A percentile compares a stretch with the other conserved stretches of the same genome.
Evolutionary conservation across 2,888 invertebrate genomes (phyloP).

Genomic region (Tetrapedia diversipes): DNA sequence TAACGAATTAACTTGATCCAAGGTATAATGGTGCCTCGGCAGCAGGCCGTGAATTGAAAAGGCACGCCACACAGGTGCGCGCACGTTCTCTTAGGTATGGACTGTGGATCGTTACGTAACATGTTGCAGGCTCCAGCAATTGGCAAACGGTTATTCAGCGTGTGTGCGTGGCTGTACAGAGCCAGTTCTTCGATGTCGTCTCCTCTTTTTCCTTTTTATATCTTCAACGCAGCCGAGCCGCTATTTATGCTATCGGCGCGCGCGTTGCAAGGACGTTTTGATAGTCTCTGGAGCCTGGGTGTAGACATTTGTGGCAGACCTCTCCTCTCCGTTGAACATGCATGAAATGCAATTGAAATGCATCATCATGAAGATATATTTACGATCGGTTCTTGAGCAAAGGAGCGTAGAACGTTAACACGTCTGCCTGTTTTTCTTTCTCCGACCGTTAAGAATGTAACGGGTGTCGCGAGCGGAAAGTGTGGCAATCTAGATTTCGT

Average conservation of each 20-base stretch:
- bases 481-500: no score
- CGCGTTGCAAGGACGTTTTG: constrained; percentile 36
- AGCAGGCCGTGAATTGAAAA: constrained; percentile 41
- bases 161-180: constrained; percentile 23
- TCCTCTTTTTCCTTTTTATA: constrained; percentile 18
- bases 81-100: constrained; percentile 51
- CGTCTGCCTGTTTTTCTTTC: no score
- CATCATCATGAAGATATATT: no score
- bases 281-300: no score
- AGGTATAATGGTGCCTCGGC: constrained; percentile 36
- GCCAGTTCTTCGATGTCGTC: constrained; percentile 16
- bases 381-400: no score
- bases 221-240: background rate
- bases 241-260: constrained; percentile 35
- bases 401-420: no score
- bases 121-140: constrained; percentile 40
- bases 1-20: constrained; percentile 15
- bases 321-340: background rate
- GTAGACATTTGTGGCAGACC: background rate
- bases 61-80: constrained; percentile 59
- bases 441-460: no score
- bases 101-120: constrained; percentile 69
- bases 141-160: constrained; percentile 43
- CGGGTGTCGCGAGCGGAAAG: no score
- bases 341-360: constrained; percentile 6